These are phyloP conservation scores for Poeciliopsis presidionis DNA, from an alignment of 2,797 vertebrate genomes.

Conservation along the genomic window DNA sequence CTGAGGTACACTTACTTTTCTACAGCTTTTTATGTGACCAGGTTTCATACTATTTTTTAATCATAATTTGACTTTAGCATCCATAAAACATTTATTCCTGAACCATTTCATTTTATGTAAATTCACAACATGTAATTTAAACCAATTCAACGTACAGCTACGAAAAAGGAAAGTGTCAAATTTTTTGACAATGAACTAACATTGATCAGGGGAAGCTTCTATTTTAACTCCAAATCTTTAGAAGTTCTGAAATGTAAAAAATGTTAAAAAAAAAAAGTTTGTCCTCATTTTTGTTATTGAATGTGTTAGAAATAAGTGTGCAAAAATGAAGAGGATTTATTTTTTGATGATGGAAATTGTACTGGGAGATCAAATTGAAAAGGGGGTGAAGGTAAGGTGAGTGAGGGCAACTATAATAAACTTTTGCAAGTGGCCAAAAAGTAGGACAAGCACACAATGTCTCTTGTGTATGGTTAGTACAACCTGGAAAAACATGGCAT, in stretches of 20 bases:
- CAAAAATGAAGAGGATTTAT: slow-evolving; percentile 35
- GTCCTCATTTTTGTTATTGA: slow-evolving; percentile 18
- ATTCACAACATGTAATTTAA: not conserved
- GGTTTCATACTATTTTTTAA: not conserved
- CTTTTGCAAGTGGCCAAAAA: slow-evolving; percentile 51
- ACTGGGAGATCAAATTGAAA: slow-evolving; percentile 29
- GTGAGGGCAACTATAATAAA: slow-evolving; percentile 30
- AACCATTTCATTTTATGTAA: not conserved
- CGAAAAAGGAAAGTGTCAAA: not conserved
- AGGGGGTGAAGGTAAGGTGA: not conserved
- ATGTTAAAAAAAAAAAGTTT: slow-evolving; percentile 18
- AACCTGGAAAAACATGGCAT: slow-evolving; percentile 58
- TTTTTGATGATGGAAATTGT: slow-evolving; percentile 50
- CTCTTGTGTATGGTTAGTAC: slow-evolving; percentile 43
- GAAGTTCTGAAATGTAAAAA: slow-evolving; percentile 46
- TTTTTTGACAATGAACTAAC: slow-evolving; percentile 24
- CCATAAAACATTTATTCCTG: not conserved
- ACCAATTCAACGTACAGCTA: not conserved
- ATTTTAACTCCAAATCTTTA: slow-evolving; percentile 62
- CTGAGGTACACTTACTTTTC: not conserved
- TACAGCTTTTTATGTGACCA: not conserved
- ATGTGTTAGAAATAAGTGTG: slow-evolving; percentile 49
- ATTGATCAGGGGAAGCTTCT: slow-evolving; percentile 33
- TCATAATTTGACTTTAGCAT: not conserved
- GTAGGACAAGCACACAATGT: slow-evolving; percentile 42